These are phyloP conservation scores for Alligator sinensis DNA, from an alignment of 2,113 vertebrate genomes.

Conservation along the genomic window DNA sequence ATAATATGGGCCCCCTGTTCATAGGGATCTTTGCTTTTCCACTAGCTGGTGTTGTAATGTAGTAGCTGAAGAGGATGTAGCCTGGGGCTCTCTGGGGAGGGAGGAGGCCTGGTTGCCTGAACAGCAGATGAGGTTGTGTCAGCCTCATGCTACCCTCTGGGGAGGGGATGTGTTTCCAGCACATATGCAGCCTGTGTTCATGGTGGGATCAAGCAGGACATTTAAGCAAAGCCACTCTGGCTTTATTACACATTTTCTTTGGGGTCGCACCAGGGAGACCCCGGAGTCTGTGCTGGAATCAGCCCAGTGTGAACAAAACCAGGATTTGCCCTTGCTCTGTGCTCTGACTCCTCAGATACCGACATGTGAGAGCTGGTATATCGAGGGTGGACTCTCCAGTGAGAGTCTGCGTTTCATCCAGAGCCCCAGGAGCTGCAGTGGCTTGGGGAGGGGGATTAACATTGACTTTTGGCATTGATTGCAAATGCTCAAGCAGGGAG, in stretches of 20 bases:
- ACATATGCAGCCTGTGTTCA: not conserved
- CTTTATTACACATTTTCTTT: not conserved
- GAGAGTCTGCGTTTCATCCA: not conserved
- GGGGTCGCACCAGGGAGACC: not conserved
- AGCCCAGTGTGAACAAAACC: not conserved
- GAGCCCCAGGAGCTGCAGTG: not conserved
- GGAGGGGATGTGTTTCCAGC: not conserved
- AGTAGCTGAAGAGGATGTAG: not conserved
- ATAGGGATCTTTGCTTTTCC: not conserved
- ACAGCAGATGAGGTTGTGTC: not conserved
- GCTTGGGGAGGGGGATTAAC: not conserved
- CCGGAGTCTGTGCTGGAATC: not conserved
- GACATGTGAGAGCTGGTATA: not conserved
- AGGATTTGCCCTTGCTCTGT: not conserved
- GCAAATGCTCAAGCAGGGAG: not conserved
- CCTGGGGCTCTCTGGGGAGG: not conserved
- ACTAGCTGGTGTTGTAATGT: not conserved
- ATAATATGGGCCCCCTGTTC: not conserved
- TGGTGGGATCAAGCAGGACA: not conserved
- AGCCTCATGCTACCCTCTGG: not conserved
- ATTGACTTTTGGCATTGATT: not conserved
- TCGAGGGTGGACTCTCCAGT: not conserved
- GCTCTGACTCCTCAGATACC: not conserved
- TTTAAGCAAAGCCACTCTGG: not conserved
- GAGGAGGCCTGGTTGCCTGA: not conserved